Evolutionary conservation across 1,140 invertebrate genomes (phyloP).

Genomic region (Drosophila mauritiana): DNA sequence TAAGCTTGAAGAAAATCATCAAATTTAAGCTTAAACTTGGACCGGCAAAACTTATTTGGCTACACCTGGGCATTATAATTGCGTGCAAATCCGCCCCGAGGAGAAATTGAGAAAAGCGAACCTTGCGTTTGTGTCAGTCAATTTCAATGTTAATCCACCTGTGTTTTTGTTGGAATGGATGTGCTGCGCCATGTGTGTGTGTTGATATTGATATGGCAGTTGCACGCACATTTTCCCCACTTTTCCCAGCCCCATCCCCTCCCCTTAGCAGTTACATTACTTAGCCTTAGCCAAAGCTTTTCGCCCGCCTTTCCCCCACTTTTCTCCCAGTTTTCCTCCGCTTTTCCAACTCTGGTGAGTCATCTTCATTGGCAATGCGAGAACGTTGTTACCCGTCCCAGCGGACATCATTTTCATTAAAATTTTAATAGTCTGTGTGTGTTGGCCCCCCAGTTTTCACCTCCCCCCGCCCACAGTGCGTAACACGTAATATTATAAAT

Average conservation of each 20-base stretch:
- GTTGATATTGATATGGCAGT: slow-evolving; percentile 77
- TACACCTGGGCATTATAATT: slow-evolving; percentile 3
- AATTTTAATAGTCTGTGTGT: slow-evolving; percentile 71
- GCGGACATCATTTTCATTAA: slow-evolving; percentile 76
- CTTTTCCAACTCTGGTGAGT: slow-evolving; percentile 44
- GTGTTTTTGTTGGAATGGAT: slow-evolving; percentile 3
- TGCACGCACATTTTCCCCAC: slow-evolving; percentile 66
- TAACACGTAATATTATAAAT: slow-evolving; percentile 73
- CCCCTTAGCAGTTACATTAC: slow-evolving; percentile 36
- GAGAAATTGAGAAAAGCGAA: slow-evolving; percentile 11
- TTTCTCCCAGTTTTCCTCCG: background rate
- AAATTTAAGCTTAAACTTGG: background rate
- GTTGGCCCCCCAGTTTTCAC: background rate
- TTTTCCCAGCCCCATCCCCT: slow-evolving; percentile 21
- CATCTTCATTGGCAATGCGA: slow-evolving; percentile 59
- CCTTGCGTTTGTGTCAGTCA: slow-evolving; percentile 55
- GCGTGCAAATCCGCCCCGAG: slow-evolving; percentile 15
- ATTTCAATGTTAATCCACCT: slow-evolving; percentile 67
- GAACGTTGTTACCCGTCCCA: slow-evolving; percentile 58
- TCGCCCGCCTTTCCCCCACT: background rate
- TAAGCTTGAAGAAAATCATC: background rate
- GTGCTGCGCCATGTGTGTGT: slow-evolving; percentile 28
- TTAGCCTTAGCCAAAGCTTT: slow-evolving; percentile 30
- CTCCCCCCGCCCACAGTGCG: background rate
- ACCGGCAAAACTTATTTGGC: background rate